Evolutionary conservation across 1,140 invertebrate genomes (phyloP), one percentile per base, ranked within the genome.

Genomic region (Cotesia typhae): DNA sequence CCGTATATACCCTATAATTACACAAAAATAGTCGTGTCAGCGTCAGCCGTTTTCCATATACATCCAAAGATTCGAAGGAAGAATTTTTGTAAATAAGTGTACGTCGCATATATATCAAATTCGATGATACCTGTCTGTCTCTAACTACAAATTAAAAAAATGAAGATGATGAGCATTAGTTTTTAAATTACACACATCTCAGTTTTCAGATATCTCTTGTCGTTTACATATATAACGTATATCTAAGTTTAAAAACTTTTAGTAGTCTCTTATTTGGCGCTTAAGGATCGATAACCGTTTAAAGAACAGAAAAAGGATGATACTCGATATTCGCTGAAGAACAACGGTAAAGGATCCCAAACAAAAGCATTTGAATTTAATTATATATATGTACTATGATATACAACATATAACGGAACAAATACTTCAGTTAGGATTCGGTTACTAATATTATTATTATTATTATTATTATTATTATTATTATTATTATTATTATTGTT

Each of bases 1-100:
- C 55, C 53, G 63, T 52, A 52, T 37, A 12, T 69, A 77, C 70
- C 73, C 74, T 68, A 72, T 72, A 77, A 77, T 77, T 77, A 77
- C 74, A 63, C 68, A 60, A 60, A 41, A 68, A 52, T 17, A 63
- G 69, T 51, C 9, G 12, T 67, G 35, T 17, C 57, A 61, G 17
- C 41, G 64, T 51, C 9, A 68, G 28, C 61, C 38, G 59, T 72
- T 66, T 75, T 57, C 14, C 17, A 37, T 35, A 51, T 37, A 53
- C 41, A 38, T 28, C 28, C 28, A 28, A 28, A 28, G 28, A 28
- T 28, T 28, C 28, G 28, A 28, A 28, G 28, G 28, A 28, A 28
- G 28, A 28, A 28, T 28, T 28, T 28, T 28, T 28, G 28, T 28
- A 28, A 28, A 28, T 28, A 28, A 28, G 28, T 28, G 1, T 28